These are phyloP conservation scores for Rhyacophila evoluta DNA, from an alignment of 2,888 invertebrate genomes.

Conservation along the genomic window DNA sequence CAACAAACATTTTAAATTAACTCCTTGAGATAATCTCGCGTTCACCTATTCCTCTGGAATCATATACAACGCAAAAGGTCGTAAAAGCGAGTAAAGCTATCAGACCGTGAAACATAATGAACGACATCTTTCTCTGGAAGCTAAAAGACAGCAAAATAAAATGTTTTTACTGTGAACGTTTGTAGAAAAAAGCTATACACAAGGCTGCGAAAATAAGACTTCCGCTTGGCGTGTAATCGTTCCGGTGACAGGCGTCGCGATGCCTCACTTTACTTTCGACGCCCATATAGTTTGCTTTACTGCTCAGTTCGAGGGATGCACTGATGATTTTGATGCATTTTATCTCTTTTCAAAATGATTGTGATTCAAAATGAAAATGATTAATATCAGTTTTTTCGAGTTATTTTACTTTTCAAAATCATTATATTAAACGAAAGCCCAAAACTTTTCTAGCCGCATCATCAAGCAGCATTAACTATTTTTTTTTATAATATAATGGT, in stretches of 20 bases:
- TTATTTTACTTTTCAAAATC: too few relatives aligned
- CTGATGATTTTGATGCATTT: background rate
- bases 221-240: slow-evolving; percentile 34
- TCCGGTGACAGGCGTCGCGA: slow-evolving; percentile 34
- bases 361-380: too few relatives aligned
- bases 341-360: too few relatives aligned
- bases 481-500: too few relatives aligned
- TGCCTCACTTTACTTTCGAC: slow-evolving; percentile 32
- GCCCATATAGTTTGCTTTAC: background rate
- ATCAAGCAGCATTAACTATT: too few relatives aligned
- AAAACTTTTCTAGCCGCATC: too few relatives aligned
- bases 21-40: slow-evolving; percentile 1
- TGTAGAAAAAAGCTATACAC: slow-evolving; percentile 23
- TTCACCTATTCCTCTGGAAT: background rate
- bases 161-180: slow-evolving; percentile 28
- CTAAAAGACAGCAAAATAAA: background rate
- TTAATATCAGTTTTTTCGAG: too few relatives aligned
- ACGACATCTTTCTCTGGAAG: background rate
- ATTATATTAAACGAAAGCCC: too few relatives aligned
- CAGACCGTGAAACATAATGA: slow-evolving; percentile 19
- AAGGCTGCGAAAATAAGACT: slow-evolving; percentile 25
- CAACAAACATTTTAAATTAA: background rate
- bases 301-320: background rate
- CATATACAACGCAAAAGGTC: background rate
- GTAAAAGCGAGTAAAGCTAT: slow-evolving; percentile 4